Evolutionary conservation across 2,797 vertebrate species (phyloP).

Genomic region (Oophaga sylvatica): DNA sequence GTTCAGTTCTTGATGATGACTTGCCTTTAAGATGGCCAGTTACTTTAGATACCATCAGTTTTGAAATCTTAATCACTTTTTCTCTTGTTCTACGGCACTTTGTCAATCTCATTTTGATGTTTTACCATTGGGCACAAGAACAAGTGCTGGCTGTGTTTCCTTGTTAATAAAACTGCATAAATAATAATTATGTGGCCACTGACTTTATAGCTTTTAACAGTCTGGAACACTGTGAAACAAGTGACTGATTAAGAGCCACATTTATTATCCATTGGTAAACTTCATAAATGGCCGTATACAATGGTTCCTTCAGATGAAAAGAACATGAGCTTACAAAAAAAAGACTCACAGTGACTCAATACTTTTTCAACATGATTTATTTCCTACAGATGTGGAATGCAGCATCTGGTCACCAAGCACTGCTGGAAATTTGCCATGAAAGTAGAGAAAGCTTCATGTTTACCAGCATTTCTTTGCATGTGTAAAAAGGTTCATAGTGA

Average conservation of each 20-base stretch:
- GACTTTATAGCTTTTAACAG: background rate
- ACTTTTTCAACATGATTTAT: slow-evolving; percentile 45
- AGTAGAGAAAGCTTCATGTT: slow-evolving; percentile 28
- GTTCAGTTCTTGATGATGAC: no score
- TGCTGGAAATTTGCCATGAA: slow-evolving; percentile 49
- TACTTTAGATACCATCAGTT: background rate
- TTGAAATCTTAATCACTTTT: background rate
- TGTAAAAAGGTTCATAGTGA: slow-evolving; percentile 13
- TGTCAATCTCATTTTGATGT: background rate
- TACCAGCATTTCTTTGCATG: slow-evolving; percentile 7
- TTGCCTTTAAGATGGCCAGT: no score
- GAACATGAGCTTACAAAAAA: background rate
- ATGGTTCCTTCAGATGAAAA: background rate
- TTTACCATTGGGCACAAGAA: background rate
- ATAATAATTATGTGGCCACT: background rate
- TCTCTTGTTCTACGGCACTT: background rate
- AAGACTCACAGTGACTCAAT: slow-evolving; percentile 1
- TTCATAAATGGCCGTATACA: background rate
- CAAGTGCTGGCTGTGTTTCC: background rate
- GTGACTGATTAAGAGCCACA: background rate
- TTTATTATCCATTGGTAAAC: background rate
- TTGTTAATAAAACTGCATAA: background rate
- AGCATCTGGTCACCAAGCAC: slow-evolving; percentile 41
- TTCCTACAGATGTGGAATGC: slow-evolving; percentile 28
- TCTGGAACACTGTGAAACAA: background rate